phyloP scores from a whole-genome alignment of 2,113 vertebrate species.

The Poeciliopsis retropinna region DNA sequence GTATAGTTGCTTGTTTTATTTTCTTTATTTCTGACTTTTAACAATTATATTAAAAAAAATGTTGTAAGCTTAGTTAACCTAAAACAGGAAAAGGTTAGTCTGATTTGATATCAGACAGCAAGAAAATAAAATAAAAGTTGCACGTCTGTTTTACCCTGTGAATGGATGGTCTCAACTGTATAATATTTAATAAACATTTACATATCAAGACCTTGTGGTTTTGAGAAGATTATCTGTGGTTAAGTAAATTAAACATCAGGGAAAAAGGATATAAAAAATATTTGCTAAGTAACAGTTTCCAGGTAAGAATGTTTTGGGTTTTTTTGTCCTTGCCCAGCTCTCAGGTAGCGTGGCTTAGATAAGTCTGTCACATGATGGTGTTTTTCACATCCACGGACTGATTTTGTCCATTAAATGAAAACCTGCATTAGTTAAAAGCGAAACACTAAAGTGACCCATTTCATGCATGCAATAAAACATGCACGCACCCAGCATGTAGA shows the following conservation, averaged over 20 bases:
- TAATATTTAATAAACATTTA: background rate
- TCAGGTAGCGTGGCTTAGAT: background rate
- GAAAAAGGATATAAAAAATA: background rate
- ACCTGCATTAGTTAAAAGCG: background rate
- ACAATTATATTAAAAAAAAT: background rate
- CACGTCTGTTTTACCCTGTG: background rate
- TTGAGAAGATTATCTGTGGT: background rate
- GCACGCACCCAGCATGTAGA: background rate
- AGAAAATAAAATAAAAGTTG: background rate
- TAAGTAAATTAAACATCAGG: background rate
- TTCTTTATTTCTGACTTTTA: background rate
- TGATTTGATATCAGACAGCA: background rate
- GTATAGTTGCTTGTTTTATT: background rate
- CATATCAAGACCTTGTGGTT: background rate
- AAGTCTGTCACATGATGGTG: background rate
- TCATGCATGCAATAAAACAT: conserved; percentile 3
- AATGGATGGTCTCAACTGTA: too few relatives aligned
- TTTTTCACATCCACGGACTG: background rate
- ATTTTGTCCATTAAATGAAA: background rate
- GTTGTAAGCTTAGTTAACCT: background rate
- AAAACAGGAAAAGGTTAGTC: background rate
- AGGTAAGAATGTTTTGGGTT: background rate
- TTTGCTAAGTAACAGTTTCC: background rate
- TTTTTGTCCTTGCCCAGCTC: conserved; percentile 3
- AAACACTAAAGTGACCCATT: background rate